phyloP scores from a whole-genome alignment of 1,140 invertebrate species.

The Grapholita molesta region DNA sequence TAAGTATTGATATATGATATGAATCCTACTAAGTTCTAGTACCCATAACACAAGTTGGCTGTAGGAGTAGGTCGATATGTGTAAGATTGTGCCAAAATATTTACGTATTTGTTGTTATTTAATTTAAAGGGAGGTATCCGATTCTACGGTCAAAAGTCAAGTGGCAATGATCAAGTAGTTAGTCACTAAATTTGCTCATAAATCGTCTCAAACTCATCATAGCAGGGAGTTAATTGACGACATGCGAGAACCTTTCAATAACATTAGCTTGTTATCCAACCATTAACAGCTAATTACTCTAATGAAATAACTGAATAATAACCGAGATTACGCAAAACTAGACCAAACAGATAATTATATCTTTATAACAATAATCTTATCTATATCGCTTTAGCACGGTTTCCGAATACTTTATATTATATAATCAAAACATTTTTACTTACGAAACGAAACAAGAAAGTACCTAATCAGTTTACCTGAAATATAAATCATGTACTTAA shows the following conservation, averaged over 20 bases:
- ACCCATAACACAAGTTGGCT: no score
- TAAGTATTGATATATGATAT: no score
- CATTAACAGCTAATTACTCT: constrained; percentile 14
- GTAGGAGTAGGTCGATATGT: no score
- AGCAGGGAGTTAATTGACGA: constrained; percentile 30
- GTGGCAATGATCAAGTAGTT: neutral
- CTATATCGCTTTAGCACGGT: neutral
- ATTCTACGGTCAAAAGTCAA: neutral
- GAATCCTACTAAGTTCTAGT: no score
- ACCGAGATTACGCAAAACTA: constrained; percentile 1
- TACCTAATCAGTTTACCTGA: no score
- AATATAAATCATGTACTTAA: no score
- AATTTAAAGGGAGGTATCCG: no score
- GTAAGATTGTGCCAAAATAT: no score
- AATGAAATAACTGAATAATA: neutral
- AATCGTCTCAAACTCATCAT: neutral
- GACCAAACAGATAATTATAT: neutral
- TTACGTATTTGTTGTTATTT: no score
- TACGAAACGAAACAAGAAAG: no score
- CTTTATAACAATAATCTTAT: neutral
- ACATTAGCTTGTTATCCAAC: constrained; percentile 32
- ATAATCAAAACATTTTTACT: no score
- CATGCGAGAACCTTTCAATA: constrained; percentile 28
- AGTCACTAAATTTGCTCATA: neutral
- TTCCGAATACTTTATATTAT: no score